A percentile compares a stretch with the other conserved stretches of the same genome.
phyloP scores from a whole-genome alignment of 2,888 invertebrate species.

The Noctua comes region DNA sequence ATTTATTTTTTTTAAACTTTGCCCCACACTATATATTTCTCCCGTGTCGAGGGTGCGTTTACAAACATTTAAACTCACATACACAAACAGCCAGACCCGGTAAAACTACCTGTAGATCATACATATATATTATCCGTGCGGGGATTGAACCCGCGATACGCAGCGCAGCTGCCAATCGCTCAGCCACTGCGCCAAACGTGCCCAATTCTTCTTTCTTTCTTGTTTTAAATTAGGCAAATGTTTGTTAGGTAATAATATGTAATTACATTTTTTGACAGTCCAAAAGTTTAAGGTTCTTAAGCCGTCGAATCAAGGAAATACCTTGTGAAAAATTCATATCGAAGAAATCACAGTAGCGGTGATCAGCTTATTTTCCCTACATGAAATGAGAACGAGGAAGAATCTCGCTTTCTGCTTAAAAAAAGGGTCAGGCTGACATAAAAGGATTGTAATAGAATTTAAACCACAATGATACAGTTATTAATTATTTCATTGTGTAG shows the following conservation, averaged over 20 bases:
- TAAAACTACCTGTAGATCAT: no score
- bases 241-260: not conserved
- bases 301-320: not conserved
- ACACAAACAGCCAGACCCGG: no score
- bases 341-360: not conserved
- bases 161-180: no score
- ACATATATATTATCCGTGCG: no score
- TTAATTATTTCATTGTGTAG: slow-evolving; percentile 62
- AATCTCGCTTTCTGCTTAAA: not conserved
- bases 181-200: no score
- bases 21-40: no score
- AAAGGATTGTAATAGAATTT: slow-evolving; percentile 46
- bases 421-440: slow-evolving; percentile 13
- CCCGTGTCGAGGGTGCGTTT: no score
- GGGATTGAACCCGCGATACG: no score
- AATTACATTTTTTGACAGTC: not conserved
- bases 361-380: not conserved
- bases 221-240: not conserved
- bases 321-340: not conserved
- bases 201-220: not conserved
- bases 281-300: not conserved
- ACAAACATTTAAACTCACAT: no score
- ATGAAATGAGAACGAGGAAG: slow-evolving; percentile 15
- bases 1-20: no score
- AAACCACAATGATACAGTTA: slow-evolving; percentile 58